Base-by-base conservation (phyloP, 2,797 vertebrate genomes). In the Sciaenops ocellatus region DNA sequence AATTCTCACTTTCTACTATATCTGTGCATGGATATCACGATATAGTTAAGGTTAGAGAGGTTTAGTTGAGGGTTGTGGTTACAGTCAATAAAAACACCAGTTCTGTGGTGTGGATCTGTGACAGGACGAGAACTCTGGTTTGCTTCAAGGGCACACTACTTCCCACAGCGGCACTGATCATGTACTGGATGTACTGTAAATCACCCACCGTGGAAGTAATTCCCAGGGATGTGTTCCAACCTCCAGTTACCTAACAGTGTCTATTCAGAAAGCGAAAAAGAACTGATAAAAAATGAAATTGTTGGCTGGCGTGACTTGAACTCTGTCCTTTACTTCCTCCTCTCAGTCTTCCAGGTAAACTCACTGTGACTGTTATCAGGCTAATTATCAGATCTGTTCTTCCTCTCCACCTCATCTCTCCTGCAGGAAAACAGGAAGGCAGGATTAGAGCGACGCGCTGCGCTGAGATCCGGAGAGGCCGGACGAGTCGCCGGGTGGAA, bases 361-460 rank as follows among this genome's bases (percentile, higher is more conserved):
- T 20, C 82, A 82, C 69, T 68, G 85, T 38, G 69, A 67, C 54
- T 81, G 79, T 87, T 92, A 90, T 90, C 85, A 62, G 80, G 70
- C 79, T 90, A 85, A 93, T 90, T 80, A 90, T 91, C 87, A 76
- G 63, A 83, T 69, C 77, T 63, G 73, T 68, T 89, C 78, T 87
- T 90, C 79, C 90, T 92, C 90, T 90, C 74, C 65, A 73, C 80
- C 70, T 90, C 89, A 86, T 87, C 87, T 78, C 87, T 90, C 79
- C 87, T 86, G 89, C 89, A 89, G 92, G 89, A 93, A 93, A 94
- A 94, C 95, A 95, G 95, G 95, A 95, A 95, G 92, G 85, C 78
- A 85, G 94, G 94, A 95, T 95, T 95, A 95, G 92, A 93, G 89
- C 74, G 89, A 90, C 85, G 85, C 87, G 55, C 92, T 89, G 92